phyloP scores from a whole-genome alignment of 1,140 invertebrate genomes.

The Nomia melanderi region DNA sequence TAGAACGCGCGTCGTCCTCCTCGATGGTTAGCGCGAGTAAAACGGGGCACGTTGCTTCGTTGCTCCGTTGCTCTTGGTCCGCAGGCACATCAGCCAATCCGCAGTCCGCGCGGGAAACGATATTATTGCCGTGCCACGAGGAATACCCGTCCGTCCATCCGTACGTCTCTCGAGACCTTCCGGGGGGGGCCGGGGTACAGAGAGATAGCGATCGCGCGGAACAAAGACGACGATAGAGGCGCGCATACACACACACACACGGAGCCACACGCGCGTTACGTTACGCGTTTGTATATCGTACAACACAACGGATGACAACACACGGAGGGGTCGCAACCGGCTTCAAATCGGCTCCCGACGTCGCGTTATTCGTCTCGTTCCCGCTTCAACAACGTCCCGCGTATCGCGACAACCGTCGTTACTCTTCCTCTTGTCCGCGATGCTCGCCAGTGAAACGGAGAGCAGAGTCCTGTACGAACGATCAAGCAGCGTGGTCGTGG shows the following conservation, averaged over 20 bases:
- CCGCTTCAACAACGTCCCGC: not conserved
- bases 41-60: constrained; percentile 38
- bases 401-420: no score
- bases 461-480: no score
- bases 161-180: no score
- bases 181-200: no score
- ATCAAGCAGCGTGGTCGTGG: no score
- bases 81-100: constrained; percentile 67
- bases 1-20: no score
- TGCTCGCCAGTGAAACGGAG: no score
- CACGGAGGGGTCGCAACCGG: constrained; percentile 8
- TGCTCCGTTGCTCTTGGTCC: constrained; percentile 19
- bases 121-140: constrained; percentile 74
- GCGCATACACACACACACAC: no score
- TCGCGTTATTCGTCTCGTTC: constrained; percentile 11
- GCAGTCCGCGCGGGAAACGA: constrained; percentile 74
- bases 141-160: no score
- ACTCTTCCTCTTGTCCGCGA: no score
- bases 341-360: constrained; percentile 31
- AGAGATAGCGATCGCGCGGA: not conserved
- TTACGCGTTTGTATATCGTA: no score
- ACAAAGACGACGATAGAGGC: constrained; percentile 30
- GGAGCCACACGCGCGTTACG: constrained; percentile 30
- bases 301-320: no score
- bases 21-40: constrained; percentile 49